Percentiles rank a stretch among this genome's conserved stretches.
Evolutionary conservation across 1,140 invertebrate genomes (phyloP).

Genomic region (Zaprionus davidi): DNA sequence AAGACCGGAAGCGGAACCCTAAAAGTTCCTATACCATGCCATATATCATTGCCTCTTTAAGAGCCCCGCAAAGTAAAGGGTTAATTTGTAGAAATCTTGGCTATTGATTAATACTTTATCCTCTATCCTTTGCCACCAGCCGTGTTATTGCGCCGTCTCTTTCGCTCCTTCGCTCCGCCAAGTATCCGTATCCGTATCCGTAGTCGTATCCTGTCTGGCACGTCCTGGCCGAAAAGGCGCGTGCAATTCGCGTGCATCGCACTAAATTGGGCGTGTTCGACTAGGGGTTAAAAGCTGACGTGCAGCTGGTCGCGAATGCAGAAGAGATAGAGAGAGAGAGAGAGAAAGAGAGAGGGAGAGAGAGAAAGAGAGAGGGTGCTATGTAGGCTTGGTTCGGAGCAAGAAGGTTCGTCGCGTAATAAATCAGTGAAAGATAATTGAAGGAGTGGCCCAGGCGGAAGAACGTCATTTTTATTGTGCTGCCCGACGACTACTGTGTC

Average conservation of each 20-base stretch:
- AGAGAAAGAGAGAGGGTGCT: background rate
- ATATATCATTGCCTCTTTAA: background rate
- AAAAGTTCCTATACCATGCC: background rate
- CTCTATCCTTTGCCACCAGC: constrained; percentile 1
- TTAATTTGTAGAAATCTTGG: constrained; percentile 10
- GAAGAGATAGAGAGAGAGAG: background rate
- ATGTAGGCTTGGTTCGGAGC: constrained; percentile 31
- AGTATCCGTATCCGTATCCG: background rate
- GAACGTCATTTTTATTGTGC: constrained; percentile 35
- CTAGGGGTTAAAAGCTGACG: constrained; percentile 24
- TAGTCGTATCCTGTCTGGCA: constrained; percentile 3
- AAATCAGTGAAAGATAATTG: constrained; percentile 54
- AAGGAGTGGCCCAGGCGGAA: constrained; percentile 41
- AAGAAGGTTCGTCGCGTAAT: constrained; percentile 34
- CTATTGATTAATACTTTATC: constrained; percentile 4
- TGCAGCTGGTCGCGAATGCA: constrained; percentile 23
- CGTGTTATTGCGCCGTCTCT: constrained; percentile 11
- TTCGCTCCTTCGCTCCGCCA: background rate
- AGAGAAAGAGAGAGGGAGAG: background rate
- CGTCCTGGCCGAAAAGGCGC: constrained; percentile 13
- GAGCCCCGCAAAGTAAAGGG: background rate
- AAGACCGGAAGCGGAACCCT: background rate
- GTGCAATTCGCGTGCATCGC: constrained; percentile 39
- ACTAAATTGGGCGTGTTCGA: constrained; percentile 37
- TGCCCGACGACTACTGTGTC: constrained; percentile 11